Percentiles rank a stretch among this genome's conserved stretches.
phyloP scores from a whole-genome alignment of 2,888 invertebrate species.

The Idaea biselata region DNA sequence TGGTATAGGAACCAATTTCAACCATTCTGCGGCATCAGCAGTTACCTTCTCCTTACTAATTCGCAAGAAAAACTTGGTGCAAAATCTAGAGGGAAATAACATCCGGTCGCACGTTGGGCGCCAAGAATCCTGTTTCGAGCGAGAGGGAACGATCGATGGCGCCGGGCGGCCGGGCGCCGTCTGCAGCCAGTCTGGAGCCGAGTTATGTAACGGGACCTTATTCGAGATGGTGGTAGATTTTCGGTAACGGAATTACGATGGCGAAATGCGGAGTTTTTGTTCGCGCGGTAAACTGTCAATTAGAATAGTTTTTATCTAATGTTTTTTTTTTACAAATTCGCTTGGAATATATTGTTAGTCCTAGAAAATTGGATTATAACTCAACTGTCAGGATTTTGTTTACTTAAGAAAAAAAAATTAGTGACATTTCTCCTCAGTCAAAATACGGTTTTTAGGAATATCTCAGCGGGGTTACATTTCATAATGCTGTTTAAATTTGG shows the following conservation, averaged over 20 bases:
- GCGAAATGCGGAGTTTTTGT: no score
- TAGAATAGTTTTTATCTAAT: no score
- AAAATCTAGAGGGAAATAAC: constrained; percentile 15
- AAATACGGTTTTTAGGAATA: no score
- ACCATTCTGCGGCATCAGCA: not conserved
- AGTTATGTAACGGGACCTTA: constrained; percentile 55
- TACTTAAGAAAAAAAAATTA: no score
- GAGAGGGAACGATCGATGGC: constrained; percentile 45
- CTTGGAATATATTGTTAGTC: no score
- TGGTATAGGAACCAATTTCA: not conserved
- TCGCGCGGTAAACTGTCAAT: no score
- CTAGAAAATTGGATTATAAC: no score
- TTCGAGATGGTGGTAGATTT: not conserved
- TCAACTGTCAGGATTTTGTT: no score
- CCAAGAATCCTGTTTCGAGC: constrained; percentile 40
- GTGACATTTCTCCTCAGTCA: no score
- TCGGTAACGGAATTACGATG: not conserved
- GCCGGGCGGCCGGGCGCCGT: constrained; percentile 81
- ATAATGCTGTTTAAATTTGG: no score
- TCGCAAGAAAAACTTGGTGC: not conserved
- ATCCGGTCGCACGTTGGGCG: constrained; percentile 56
- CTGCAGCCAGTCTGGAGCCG: constrained; percentile 63
- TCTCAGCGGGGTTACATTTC: no score
- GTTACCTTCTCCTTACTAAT: constrained; percentile 18
- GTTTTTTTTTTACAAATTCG: no score